Evolutionary conservation across 2,888 invertebrate genomes (phyloP).

Genomic region (Hyposoter dolosus): DNA sequence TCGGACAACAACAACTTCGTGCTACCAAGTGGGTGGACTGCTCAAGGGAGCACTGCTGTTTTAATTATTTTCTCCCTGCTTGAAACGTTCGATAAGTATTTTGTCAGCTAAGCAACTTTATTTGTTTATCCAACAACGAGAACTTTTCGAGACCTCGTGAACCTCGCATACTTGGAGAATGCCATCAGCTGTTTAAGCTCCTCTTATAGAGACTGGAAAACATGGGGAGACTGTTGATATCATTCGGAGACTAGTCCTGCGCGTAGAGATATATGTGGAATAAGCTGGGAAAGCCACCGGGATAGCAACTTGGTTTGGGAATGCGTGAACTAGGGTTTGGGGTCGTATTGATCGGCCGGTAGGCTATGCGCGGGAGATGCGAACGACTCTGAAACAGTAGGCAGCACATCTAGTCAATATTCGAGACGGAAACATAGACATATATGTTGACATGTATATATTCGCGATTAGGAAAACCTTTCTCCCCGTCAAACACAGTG

Average conservation of each 20-base stretch:
- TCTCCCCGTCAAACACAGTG: constrained; percentile 41
- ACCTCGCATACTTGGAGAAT: background rate
- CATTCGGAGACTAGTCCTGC: constrained; percentile 7
- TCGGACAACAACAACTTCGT: background rate
- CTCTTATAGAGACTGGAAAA: background rate
- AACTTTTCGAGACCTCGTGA: background rate
- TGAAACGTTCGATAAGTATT: background rate
- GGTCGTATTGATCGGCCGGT: constrained; percentile 82
- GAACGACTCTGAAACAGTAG: constrained; percentile 79
- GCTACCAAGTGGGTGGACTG: background rate
- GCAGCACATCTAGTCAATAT: constrained; percentile 75
- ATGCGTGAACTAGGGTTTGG: constrained; percentile 81
- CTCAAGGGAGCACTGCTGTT: background rate
- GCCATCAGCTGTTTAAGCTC: background rate
- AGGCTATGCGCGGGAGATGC: constrained; percentile 63
- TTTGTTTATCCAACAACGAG: background rate
- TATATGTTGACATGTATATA: background rate
- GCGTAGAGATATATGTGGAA: constrained; percentile 25
- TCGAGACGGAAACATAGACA: constrained; percentile 15
- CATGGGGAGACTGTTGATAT: background rate
- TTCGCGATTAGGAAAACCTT: constrained; percentile 56
- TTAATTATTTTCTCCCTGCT: background rate
- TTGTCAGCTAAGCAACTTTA: background rate
- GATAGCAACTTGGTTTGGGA: constrained; percentile 79
- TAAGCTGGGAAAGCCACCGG: constrained; percentile 46